Base-by-base conservation (phyloP, 2,888 invertebrate species). In the Lasioglossum zephyrum region DNA sequence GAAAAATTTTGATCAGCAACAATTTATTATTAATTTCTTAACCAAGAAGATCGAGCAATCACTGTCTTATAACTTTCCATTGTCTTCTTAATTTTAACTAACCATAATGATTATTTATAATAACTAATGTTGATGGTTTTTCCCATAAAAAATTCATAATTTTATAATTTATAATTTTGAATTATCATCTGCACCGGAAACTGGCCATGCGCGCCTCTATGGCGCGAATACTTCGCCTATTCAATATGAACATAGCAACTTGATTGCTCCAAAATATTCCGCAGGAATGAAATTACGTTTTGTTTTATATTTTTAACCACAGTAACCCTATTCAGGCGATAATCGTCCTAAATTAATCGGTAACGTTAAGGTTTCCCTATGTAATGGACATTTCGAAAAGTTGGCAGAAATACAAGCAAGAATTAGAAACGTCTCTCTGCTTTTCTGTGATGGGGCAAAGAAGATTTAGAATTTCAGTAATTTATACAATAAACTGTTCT, bases 391-490 rank as follows among this genome's bases (percentile, higher is more conserved):
- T 86, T 41, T 69, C 73, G 2, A 79, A 84, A 76, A 82, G 53
- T 39, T 74, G 74, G 9, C 87, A 74, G 31, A 86, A 72, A 47
- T 81, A 87, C 36, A 84, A 85, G 60, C 84, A 49, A 73, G 49
- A 73, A 78, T 31, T 87, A 79, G 60, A 73, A n/a, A 85, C 82
- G 11, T 85, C 86, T 74, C 79, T 90, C 31, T 89, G 85, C 74
- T 85, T 91, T 44, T 87, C 86, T 73, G 74, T 90, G 72, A 89
- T 90, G 87, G 90, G 88, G 22, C 88, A 84, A 49, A 88, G 88
- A 77, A 88, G 80, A 80, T 73, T 88, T 66, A 79, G 86, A 73
- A 88, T 89, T 73, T 87, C 86, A 86, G 91, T 90, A 90, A 90
- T 84, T 88, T 82, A 79, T 77, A 41, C 44, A 31, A 73, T 44